A percentile compares a stretch with the other conserved stretches of the same genome.
Conservation (phyloP, 2,797 vertebrate genomes). For the Calcarius lapponicus region DNA sequence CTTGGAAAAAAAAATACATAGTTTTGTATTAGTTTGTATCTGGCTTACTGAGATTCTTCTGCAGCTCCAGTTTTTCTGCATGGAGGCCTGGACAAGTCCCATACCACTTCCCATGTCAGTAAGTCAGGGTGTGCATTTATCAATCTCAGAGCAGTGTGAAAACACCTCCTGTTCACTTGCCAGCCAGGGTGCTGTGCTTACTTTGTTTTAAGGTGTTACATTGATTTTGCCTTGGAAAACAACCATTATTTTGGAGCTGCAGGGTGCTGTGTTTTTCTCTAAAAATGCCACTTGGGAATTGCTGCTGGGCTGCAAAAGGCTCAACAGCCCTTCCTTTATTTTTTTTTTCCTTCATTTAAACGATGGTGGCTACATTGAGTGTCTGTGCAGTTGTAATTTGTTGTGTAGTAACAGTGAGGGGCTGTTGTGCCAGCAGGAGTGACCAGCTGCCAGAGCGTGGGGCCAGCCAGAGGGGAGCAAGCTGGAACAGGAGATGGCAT, state of each 20-base stretch:
- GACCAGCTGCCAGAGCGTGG: background rate
- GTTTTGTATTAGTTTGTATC: background rate
- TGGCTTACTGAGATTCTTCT: background rate
- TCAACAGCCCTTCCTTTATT: background rate
- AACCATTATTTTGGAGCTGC: background rate
- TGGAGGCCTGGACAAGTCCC: background rate
- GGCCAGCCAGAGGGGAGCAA: background rate
- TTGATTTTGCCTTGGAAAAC: background rate
- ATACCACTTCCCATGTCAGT: background rate
- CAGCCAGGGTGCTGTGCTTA: background rate
- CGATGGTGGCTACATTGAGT: fast-evolving
- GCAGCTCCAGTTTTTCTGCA: background rate
- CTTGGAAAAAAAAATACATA: background rate
- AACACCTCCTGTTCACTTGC: background rate
- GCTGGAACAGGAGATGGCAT: background rate
- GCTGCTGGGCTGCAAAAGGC: background rate
- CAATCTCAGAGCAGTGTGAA: background rate
- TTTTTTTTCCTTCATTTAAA: background rate
- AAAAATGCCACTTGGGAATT: background rate
- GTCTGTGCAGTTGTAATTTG: background rate
- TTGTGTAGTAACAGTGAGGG: background rate
- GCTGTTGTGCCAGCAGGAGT: fast-evolving
- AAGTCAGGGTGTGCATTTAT: background rate
- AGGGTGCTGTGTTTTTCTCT: background rate
- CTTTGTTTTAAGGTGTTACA: background rate